phyloP scores from a whole-genome alignment of 92 coral and sea anemone genomes.

The Epizoanthus stellaris region DNA sequence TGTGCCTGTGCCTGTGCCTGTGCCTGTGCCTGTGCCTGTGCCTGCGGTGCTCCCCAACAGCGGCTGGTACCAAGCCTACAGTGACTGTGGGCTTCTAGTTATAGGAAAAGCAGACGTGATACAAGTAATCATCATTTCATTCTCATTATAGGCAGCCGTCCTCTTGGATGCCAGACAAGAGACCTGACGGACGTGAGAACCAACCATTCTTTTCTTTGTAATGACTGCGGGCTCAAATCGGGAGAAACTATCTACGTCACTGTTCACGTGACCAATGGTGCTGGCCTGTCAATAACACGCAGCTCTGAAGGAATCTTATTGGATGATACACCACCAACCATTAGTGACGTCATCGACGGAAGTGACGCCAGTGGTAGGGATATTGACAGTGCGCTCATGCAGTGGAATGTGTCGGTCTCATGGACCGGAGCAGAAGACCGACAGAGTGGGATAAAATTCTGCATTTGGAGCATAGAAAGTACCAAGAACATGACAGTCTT shows the following conservation, averaged over 20 bases:
- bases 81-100: too few species aligned
- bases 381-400: constrained; percentile 65
- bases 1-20: too few species aligned
- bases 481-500: constrained; percentile 45
- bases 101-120: too few species aligned
- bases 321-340: constrained; percentile 82
- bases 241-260: constrained; percentile 58
- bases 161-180: constrained; percentile 74
- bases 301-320: constrained; percentile 86
- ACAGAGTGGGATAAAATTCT: constrained; percentile 76
- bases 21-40: too few species aligned
- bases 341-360: constrained; percentile 86
- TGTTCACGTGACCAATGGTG: constrained; percentile 69
- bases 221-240: constrained; percentile 28
- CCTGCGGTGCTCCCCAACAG: too few species aligned
- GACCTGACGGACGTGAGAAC: constrained; percentile 55
- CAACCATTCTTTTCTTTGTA: constrained; percentile 38
- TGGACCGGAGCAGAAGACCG: constrained; percentile 92
- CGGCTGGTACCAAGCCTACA: too few species aligned
- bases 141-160: constrained; percentile 48
- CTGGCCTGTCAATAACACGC: constrained; percentile 76
- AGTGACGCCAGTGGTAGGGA: constrained; percentile 73
- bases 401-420: constrained; percentile 77
- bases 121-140: too few species aligned
- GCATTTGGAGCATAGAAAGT: constrained; percentile 74